Conservation (phyloP, 2,888 invertebrate species). For the Apotomis betuletana region DNA sequence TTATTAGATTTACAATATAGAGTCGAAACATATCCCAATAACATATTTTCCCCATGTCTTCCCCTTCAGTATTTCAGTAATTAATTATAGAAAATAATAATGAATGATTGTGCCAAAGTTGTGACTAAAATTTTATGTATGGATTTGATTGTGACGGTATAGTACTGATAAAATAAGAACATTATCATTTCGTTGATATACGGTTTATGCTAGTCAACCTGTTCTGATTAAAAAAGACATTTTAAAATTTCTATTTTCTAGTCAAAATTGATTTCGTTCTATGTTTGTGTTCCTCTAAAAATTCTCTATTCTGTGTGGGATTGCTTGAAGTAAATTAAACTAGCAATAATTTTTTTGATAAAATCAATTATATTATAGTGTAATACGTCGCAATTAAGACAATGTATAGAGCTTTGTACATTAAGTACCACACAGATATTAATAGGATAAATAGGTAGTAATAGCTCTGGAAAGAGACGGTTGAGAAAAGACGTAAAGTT, state of each 20-base stretch:
- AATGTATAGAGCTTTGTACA: constrained; percentile 83
- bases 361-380: constrained; percentile 82
- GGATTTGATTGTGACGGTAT: constrained; percentile 59
- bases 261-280: constrained; percentile 77
- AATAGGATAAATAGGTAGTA: constrained; percentile 73
- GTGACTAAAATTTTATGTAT: constrained; percentile 61
- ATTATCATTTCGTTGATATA: constrained; percentile 58
- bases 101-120: constrained; percentile 79
- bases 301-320: constrained; percentile 65
- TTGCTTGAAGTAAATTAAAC: constrained; percentile 69
- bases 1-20: constrained; percentile 61
- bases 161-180: constrained; percentile 52
- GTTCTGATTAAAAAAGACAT: constrained; percentile 67
- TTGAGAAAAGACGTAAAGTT: constrained; percentile 62
- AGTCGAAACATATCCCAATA: constrained; percentile 74
- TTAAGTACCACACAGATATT: constrained; percentile 80
- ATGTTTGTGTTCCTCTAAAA: constrained; percentile 57
- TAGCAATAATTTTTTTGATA: constrained; percentile 80
- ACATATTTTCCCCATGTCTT: constrained; percentile 75
- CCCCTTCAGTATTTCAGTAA: constrained; percentile 79
- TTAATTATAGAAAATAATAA: constrained; percentile 57
- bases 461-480: constrained; percentile 63
- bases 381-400: constrained; percentile 79
- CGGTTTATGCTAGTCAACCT: constrained; percentile 79
- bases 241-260: constrained; percentile 67